These are phyloP conservation scores for Zaprionus ghesquierei DNA, from an alignment of 1,140 invertebrate genomes.

Conservation along the genomic window DNA sequence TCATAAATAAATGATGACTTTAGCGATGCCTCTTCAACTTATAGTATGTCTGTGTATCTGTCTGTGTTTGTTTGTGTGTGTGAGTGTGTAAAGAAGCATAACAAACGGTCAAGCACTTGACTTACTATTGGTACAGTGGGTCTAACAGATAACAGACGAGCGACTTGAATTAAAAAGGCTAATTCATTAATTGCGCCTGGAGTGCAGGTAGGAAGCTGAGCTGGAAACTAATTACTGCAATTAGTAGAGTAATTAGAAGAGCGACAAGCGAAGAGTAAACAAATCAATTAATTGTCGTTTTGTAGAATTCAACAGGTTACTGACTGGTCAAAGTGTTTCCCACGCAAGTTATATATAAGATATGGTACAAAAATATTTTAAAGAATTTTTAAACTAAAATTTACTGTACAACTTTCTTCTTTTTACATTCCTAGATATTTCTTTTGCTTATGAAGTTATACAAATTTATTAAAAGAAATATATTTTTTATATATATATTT, in stretches of 20 bases:
- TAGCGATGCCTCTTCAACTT: slow-evolving; percentile 35
- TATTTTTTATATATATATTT: not conserved
- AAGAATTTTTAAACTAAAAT: not conserved
- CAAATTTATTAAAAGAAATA: no score
- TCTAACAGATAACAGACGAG: slow-evolving; percentile 1
- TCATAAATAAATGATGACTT: slow-evolving; percentile 75
- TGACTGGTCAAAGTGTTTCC: not conserved
- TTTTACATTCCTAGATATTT: not conserved
- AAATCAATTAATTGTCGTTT: not conserved
- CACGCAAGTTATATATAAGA: not conserved
- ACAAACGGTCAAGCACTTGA: slow-evolving; percentile 52
- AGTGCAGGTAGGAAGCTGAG: not conserved
- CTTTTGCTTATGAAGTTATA: no score
- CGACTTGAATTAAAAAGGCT: slow-evolving; percentile 8
- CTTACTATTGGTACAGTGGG: slow-evolving; percentile 36
- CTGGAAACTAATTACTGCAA: not conserved
- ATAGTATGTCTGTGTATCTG: not conserved
- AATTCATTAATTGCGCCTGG: not conserved
- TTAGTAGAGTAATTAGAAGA: not conserved
- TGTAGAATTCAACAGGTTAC: not conserved
- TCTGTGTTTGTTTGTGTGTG: not conserved
- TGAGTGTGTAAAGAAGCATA: slow-evolving; percentile 9
- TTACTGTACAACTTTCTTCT: no score
- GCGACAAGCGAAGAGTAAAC: not conserved
- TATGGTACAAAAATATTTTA: not conserved